Conservation (phyloP, 2,113 vertebrate genomes). For the Grammomys dolichurus region DNA sequence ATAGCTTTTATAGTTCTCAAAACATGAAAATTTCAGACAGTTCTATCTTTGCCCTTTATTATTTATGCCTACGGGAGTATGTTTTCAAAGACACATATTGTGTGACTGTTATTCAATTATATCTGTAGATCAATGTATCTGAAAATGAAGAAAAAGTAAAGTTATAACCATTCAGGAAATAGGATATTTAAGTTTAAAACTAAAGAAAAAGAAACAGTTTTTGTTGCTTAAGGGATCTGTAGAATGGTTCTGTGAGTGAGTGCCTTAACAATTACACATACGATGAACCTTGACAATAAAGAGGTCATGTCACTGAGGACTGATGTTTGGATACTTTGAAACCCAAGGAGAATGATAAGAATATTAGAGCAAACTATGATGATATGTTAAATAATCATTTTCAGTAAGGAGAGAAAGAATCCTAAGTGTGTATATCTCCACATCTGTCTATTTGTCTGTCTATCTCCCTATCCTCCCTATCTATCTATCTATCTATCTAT, state of each 20-base stretch:
- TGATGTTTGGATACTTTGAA: background rate
- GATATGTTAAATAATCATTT: background rate
- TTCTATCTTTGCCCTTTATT: background rate
- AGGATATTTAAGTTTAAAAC: background rate
- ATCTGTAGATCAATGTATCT: background rate
- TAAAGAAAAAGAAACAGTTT: constrained; percentile 1
- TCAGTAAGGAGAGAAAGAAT: background rate
- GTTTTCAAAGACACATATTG: background rate
- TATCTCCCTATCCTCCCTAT: background rate
- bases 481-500: background rate
- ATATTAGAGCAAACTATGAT: background rate
- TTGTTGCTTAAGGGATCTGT: background rate
- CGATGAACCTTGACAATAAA: background rate
- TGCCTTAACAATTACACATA: background rate
- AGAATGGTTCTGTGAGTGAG: background rate
- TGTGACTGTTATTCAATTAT: background rate
- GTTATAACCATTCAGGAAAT: background rate
- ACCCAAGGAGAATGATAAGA: background rate
- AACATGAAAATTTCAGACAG: background rate
- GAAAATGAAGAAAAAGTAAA: background rate
- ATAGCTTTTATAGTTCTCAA: background rate
- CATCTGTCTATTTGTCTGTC: background rate
- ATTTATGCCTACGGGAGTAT: background rate
- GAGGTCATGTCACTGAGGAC: background rate
- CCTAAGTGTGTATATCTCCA: background rate